Evolutionary conservation across 2,888 invertebrate species (phyloP).

Genomic region (Poecilobothrus nobilitatus): DNA sequence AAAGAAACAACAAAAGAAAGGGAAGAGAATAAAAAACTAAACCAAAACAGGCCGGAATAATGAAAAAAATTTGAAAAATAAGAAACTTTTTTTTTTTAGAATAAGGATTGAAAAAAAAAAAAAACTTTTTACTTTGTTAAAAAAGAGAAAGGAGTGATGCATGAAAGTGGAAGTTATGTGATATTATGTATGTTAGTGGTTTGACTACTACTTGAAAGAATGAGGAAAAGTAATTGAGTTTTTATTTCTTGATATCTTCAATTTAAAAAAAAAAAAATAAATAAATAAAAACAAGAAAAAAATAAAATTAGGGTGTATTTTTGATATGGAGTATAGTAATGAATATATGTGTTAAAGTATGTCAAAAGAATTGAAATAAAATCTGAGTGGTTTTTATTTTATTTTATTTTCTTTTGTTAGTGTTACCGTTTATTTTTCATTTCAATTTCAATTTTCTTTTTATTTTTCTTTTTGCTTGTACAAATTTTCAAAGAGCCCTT

Average conservation of each 20-base stretch:
- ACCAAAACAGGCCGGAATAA: too few relatives aligned
- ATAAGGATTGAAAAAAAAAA: too few relatives aligned
- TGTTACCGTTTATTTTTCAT: background rate
- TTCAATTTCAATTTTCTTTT: background rate
- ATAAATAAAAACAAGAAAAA: too few relatives aligned
- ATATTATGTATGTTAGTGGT: background rate
- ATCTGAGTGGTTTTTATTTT: background rate
- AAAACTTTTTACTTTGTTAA: background rate
- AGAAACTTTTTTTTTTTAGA: too few relatives aligned
- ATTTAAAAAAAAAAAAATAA: background rate
- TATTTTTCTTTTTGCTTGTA: background rate
- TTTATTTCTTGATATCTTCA: background rate
- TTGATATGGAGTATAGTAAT: background rate
- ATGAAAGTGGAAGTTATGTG: background rate
- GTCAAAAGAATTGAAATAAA: slow-evolving; percentile 3
- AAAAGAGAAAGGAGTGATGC: background rate
- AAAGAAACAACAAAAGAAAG: too few relatives aligned
- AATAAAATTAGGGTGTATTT: background rate
- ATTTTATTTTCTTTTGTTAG: background rate
- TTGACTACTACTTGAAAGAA: background rate
- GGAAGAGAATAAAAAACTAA: too few relatives aligned
- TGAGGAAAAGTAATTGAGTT: background rate
- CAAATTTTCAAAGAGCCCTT: slow-evolving; percentile 2
- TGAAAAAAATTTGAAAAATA: too few relatives aligned
- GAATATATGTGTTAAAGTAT: background rate